Evolutionary conservation across 2,113 vertebrate species (phyloP).

Genomic region (Sorex fumeus): DNA sequence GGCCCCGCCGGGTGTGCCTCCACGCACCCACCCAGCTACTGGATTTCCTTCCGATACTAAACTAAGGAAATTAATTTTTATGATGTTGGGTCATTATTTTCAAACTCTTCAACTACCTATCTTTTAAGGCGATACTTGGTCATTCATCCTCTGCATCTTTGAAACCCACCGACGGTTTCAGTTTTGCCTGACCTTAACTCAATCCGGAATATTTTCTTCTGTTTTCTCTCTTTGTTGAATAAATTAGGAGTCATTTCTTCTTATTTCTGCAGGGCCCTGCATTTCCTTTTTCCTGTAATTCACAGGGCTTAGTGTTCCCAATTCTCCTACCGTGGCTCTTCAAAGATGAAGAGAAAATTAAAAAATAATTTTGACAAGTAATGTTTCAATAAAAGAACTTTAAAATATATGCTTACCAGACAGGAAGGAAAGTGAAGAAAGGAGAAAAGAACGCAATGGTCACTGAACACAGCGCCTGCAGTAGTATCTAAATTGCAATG

Average conservation of each 20-base stretch:
- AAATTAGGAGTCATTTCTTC: too few species aligned
- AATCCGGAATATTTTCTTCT: background rate
- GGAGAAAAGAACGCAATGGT: background rate
- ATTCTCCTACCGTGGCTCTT: too few species aligned
- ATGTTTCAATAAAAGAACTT: background rate
- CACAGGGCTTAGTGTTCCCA: too few species aligned
- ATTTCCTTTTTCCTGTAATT: too few species aligned
- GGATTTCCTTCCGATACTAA: too few species aligned
- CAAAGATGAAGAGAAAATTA: background rate
- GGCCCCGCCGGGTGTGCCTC: too few species aligned
- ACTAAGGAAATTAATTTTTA: too few species aligned
- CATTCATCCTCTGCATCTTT: background rate
- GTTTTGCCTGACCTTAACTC: background rate
- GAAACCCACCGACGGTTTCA: background rate
- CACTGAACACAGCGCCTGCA: background rate
- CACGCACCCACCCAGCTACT: too few species aligned
- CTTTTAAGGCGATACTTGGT: too few species aligned
- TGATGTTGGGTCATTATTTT: background rate
- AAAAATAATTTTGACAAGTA: background rate
- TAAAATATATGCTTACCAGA: background rate
- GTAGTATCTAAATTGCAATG: background rate
- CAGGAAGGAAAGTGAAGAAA: background rate
- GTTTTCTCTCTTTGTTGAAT: background rate
- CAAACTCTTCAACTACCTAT: too few species aligned
- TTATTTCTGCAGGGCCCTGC: too few species aligned